Percentiles rank a stretch among this genome's conserved stretches.
Evolutionary conservation across 2,888 invertebrate species (phyloP).

Genomic region (Protophormia terraenovae): DNA sequence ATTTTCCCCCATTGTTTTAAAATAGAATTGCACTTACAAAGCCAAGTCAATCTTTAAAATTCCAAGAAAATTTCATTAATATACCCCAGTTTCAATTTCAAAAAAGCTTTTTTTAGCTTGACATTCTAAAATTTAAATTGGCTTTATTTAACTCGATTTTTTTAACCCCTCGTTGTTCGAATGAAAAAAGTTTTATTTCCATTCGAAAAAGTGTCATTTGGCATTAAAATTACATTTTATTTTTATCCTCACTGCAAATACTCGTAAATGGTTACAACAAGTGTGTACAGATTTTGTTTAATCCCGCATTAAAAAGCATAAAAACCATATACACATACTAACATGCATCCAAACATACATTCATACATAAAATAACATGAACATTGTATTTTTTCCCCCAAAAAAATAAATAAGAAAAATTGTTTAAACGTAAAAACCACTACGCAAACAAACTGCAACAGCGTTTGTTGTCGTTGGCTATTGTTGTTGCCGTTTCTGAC

Average conservation of each 20-base stretch:
- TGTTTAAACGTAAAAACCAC: neutral
- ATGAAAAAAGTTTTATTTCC: neutral
- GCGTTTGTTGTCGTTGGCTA: neutral
- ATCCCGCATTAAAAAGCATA: conserved; percentile 39
- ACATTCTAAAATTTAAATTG: conserved; percentile 10
- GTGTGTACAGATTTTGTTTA: conserved; percentile 44
- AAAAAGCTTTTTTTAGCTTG: neutral
- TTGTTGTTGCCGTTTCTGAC: conserved; percentile 12
- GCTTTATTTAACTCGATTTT: neutral
- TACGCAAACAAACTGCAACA: conserved; percentile 19
- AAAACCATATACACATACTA: neutral
- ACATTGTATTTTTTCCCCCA: neutral
- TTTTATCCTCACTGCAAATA: conserved; percentile 31
- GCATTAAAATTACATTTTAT: conserved; percentile 54
- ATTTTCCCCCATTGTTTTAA: neutral
- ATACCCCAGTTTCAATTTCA: neutral
- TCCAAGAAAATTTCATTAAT: neutral
- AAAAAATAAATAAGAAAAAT: neutral
- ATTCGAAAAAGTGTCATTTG: conserved; percentile 36
- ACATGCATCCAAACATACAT: neutral
- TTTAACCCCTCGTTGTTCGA: neutral
- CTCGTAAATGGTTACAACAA: conserved; percentile 42
- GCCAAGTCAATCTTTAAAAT: neutral
- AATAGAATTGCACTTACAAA: too few relatives aligned
- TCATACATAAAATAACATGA: neutral